These are phyloP conservation scores for Rhopalosiphum maidis DNA, from an alignment of 1,140 invertebrate species.

Conservation along the genomic window DNA sequence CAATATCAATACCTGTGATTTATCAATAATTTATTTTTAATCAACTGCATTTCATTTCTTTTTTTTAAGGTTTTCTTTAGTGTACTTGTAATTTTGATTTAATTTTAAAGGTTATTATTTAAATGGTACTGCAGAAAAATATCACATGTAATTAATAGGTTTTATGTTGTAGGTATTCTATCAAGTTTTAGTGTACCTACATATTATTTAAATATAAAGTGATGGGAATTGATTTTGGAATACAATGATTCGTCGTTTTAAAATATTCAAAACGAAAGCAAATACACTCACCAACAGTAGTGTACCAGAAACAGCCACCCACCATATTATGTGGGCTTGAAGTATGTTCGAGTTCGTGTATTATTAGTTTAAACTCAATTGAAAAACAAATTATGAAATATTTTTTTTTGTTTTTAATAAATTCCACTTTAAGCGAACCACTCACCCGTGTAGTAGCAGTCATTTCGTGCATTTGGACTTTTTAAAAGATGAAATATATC, in stretches of 20 bases:
- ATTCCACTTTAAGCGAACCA: not conserved
- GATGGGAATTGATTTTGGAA: not conserved
- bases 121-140: not conserved
- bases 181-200: not conserved
- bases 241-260: not conserved
- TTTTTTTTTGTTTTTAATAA: not conserved
- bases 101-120: not conserved
- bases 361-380: not conserved
- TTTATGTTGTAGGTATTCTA: not conserved
- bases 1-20: not conserved
- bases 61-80: not conserved
- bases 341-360: not conserved
- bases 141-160: not conserved
- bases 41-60: not conserved
- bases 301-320: not conserved
- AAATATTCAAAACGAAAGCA: not conserved
- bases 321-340: not conserved
- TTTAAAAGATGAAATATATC: too few species aligned
- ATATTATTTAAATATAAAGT: not conserved
- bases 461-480: too few species aligned
- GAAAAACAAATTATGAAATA: constrained; percentile 9
- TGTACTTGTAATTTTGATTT: not conserved
- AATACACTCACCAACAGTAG: not conserved
- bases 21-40: not conserved
- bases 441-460: too few species aligned